Evolutionary conservation across 2,113 vertebrate genomes (phyloP).

Genomic region (Peromyscus leucopus): DNA sequence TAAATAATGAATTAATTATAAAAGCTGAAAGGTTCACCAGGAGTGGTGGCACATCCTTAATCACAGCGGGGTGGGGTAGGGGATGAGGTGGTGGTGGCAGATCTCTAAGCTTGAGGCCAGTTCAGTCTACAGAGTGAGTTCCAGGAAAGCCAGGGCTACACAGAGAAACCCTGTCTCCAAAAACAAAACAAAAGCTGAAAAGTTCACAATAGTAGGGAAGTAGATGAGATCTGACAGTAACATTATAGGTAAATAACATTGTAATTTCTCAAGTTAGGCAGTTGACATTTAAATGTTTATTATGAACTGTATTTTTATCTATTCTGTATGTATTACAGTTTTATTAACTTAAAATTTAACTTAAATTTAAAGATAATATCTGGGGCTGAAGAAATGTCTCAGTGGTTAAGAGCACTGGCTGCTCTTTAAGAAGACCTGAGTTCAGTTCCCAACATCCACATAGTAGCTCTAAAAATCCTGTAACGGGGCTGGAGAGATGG

Average conservation of each 20-base stretch:
- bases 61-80: not conserved
- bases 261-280: constrained; percentile 23
- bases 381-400: not conserved
- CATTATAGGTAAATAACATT: not conserved
- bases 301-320: constrained; percentile 13
- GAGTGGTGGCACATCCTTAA: not conserved
- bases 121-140: not conserved
- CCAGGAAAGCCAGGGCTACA: not conserved
- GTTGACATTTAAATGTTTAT: not conserved
- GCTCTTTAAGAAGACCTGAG: not conserved
- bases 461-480: not conserved
- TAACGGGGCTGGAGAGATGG: too few species aligned
- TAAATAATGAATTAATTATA: not conserved
- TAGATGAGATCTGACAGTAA: not conserved
- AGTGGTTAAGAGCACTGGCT: not conserved
- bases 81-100: too few species aligned
- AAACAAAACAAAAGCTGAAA: constrained; percentile 16
- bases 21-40: not conserved
- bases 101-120: not conserved
- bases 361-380: not conserved
- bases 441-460: not conserved
- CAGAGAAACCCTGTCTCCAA: not conserved
- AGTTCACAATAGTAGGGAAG: not conserved
- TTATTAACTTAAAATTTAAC: not conserved
- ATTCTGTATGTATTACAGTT: not conserved